Base-by-base conservation (phyloP, 2,113 vertebrate species). In the Paramisgurnus dabryanus region DNA sequence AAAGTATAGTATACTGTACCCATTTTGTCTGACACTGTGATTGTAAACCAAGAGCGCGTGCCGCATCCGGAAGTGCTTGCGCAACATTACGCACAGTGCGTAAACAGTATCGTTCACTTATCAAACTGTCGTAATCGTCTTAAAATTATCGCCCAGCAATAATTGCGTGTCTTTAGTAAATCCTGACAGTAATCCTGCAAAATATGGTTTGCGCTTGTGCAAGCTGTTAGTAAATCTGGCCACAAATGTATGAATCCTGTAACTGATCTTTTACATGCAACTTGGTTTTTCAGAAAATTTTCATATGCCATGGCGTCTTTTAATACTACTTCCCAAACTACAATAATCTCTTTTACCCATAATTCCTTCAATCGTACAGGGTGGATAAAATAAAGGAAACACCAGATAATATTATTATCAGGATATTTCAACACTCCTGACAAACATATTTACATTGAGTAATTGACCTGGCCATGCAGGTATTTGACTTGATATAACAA, bases 361-460 rank as follows among this genome's bases (percentile, higher is more conserved):
- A 55, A 55, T n/a, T 6, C 45, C 45, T 47, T 7, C 4, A 47
- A 6, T 6, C 15, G 15, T 55, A 70, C 13, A 15, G 27, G 67
- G 67, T 70, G 67, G 68, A 55, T 39, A 71, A 55, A 71, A 71
- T 71, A 55, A 71, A 71, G 68, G 47, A 53, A 71, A 71, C 68
- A 11, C 49, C 22, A 55, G 27, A 17, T 55, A 70, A 17, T n/a
- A 34, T 68, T 11, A 12, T 49, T 49, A 7, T 3, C 67, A 68
- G 5, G 27, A 13, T 1, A 4, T 49, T 9, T 17, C 13, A 55
- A 15, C 53, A 34, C 8, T 49, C 6, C 3, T 47, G n/a, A 67
- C 66, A 22, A 68, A 50, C 22, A 34, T 18, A 34, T 69, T 69
- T 53, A 53, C 22, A 50, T 34, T 6, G 18, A 45, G 45, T 49